These are phyloP conservation scores for Aleiodes testaceus DNA, from an alignment of 2,888 invertebrate species.

Conservation along the genomic window DNA sequence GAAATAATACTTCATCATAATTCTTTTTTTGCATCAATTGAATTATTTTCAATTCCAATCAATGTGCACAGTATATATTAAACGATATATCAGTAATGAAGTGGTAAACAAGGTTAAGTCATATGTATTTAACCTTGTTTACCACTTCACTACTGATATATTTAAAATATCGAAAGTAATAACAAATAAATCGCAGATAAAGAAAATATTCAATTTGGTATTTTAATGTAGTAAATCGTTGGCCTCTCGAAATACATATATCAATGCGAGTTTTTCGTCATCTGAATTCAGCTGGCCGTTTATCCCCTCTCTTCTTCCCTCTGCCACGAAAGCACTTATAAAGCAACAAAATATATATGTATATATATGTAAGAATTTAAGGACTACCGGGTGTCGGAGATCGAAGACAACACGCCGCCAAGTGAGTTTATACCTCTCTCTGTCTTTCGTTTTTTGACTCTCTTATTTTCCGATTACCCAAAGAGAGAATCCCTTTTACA, in stretches of 20 bases:
- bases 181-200: no score
- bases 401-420: slow-evolving; percentile 44
- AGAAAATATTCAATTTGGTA: no score
- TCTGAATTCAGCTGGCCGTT: slow-evolving; percentile 61
- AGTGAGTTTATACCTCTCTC: slow-evolving; percentile 35
- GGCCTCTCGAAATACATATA: no score
- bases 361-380: slow-evolving; percentile 58
- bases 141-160: no score
- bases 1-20: neutral
- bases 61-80: no score
- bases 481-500: slow-evolving; percentile 59
- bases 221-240: no score
- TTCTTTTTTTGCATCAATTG: no score
- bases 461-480: slow-evolving; percentile 35
- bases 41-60: no score
- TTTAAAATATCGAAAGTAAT: no score
- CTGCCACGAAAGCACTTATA: slow-evolving; percentile 31
- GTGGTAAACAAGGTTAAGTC: no score
- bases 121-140: no score
- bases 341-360: slow-evolving; percentile 6
- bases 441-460: slow-evolving; percentile 39
- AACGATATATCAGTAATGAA: no score
- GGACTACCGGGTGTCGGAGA: slow-evolving; percentile 62
- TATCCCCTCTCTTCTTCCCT: neutral
- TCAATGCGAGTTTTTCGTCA: neutral